Base-by-base conservation (phyloP, 1,140 invertebrate genomes). In the Notospermus geniculatus region DNA sequence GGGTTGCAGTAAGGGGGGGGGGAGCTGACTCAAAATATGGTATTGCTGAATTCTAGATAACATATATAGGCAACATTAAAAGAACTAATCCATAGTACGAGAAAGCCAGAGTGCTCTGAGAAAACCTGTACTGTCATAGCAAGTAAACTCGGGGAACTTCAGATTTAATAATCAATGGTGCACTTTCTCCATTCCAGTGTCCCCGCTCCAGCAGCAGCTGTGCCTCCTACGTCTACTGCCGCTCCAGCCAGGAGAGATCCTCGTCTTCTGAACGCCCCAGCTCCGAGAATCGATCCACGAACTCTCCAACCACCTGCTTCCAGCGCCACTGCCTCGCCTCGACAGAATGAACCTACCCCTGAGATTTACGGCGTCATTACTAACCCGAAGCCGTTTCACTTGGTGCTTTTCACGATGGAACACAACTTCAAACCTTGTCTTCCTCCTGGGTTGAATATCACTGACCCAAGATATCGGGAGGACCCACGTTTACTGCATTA, bases 401-500 rank as follows among this genome's bases (percentile, higher is more conserved):
- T 52, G 27, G 23, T 28, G 25, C 46, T 27, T 7, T 25, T 29
- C 29, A 52, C 28, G 7, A 30, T 29, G 19, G 45, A 52, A 30
- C 41, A 43, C 7, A 28, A 53, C 17, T 15, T 39, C 27, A 29
- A 27, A 4, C 53, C 15, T 27, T 54, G n/a, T 22, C 57, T 72
- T 39, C 72, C 72, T n/a, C 19, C 58, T 41, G 50, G 58, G 22
- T 27, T 78, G 1, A 67, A 77, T 62, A 28, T 70, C 17, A 59
- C 63, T 32, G 69, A 77, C 60, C 46, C 63, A 7, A 50, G 59
- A 27, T 75, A 64, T 46, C 70, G 68, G 56, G 55, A 63, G 62
- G 75, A 76, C 61, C 75, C 75, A 11, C 62, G 75, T 30, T 65
- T 75, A 27, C 69, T 73, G 63, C 69, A 70, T 62, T 59, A 57